Conservation (phyloP, 64 coral and sea anemone species). For the Montipora cactus region DNA sequence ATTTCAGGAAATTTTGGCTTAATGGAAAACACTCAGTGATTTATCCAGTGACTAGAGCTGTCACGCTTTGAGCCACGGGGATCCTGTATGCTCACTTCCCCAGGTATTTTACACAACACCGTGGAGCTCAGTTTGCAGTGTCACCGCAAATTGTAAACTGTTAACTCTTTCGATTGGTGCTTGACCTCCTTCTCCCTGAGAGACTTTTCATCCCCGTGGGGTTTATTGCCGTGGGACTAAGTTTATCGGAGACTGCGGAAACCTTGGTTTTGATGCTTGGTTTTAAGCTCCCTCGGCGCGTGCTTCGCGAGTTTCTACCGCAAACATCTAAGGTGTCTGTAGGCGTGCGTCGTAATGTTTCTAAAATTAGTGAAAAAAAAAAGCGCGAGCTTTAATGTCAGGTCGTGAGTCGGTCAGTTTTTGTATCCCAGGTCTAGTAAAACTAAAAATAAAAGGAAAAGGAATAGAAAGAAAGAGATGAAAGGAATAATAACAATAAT, state of each 20-base stretch:
- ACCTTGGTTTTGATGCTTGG: slow-evolving; percentile 41
- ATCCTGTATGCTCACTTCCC: too few species aligned
- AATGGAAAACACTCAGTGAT: too few species aligned
- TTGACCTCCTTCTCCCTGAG: background rate
- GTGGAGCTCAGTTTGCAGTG: background rate
- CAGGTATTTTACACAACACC: background rate
- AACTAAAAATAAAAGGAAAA: too few species aligned
- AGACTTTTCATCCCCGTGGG: slow-evolving; percentile 5
- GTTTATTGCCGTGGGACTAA: background rate
- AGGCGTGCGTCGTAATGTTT: slow-evolving; percentile 65
- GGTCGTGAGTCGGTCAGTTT: background rate
- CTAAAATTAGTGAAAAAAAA: slow-evolving; percentile 5
- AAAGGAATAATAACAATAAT: too few species aligned
- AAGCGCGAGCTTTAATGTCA: too few species aligned
- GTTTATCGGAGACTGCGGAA: slow-evolving; percentile 12
- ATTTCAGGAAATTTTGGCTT: too few species aligned
- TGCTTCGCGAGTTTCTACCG: slow-evolving; percentile 38
- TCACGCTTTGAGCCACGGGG: too few species aligned
- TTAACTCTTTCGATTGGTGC: background rate
- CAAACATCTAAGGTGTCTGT: slow-evolving; percentile 53
- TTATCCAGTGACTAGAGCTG: too few species aligned
- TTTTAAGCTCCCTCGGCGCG: slow-evolving; percentile 62
- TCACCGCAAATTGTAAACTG: background rate
- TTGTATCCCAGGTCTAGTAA: too few species aligned
- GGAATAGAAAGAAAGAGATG: too few species aligned